phyloP scores from a whole-genome alignment of 2,113 vertebrate genomes.

The Aix galericulata region DNA sequence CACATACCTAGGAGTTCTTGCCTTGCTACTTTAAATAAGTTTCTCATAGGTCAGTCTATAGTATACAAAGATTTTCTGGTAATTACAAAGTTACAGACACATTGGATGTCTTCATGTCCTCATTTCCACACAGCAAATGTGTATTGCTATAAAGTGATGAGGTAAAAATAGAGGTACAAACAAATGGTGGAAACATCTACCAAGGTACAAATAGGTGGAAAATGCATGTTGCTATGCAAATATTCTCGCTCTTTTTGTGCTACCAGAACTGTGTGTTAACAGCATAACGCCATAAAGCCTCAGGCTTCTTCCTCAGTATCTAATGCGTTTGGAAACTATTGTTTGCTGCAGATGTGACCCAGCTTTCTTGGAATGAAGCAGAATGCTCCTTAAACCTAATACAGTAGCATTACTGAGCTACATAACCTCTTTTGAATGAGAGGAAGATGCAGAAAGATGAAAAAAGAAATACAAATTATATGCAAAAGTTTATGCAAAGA shows the following conservation, averaged over 20 bases:
- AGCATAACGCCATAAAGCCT: not conserved
- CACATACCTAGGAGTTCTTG: not conserved
- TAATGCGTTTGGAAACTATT: not conserved
- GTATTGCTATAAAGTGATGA: not conserved
- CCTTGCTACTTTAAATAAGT: not conserved
- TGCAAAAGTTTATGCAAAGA: not conserved
- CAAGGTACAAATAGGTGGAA: not conserved
- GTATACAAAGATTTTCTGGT: not conserved
- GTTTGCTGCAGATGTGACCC: not conserved
- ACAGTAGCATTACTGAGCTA: not conserved
- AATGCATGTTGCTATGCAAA: slow-evolving; percentile 18
- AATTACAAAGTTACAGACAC: not conserved
- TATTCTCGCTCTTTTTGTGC: not conserved
- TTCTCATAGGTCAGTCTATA: not conserved
- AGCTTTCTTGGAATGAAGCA: not conserved
- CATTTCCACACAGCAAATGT: not conserved
- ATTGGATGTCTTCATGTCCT: not conserved
- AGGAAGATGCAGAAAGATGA: not conserved
- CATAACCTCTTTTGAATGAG: not conserved
- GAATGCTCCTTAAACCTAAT: not conserved
- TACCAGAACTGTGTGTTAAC: not conserved
- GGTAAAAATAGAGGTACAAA: not conserved
- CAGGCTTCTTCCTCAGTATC: not conserved
- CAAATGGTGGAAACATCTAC: not conserved
- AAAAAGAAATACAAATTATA: not conserved